Percentiles rank a stretch among this genome's conserved stretches.
Conservation (phyloP, 2,113 vertebrate species). For the Ochotona curzoniae region DNA sequence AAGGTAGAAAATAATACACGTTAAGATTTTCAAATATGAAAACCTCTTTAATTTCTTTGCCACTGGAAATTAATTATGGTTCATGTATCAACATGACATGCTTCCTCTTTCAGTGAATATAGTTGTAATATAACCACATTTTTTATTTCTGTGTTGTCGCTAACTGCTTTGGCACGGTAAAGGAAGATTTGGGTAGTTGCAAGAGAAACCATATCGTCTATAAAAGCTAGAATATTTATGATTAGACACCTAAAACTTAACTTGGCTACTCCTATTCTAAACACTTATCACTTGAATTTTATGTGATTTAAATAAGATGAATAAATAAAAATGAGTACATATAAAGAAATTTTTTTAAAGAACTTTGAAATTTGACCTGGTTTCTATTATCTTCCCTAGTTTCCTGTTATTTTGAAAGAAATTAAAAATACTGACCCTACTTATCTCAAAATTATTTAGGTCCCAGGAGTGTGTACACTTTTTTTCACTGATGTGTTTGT, state of each 20-base stretch:
- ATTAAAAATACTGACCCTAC: background rate
- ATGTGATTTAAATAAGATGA: background rate
- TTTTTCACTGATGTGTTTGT: background rate
- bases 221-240: background rate
- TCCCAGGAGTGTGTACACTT: background rate
- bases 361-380: background rate
- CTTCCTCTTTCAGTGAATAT: background rate
- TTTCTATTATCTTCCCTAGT: background rate
- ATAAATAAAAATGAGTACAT: constrained; percentile 28
- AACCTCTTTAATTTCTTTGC: background rate
- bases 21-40: background rate
- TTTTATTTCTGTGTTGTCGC: background rate
- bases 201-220: background rate
- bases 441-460: constrained; percentile 18
- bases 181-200: background rate
- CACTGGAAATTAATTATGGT: background rate
- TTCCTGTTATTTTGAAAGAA: constrained; percentile 26
- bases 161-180: background rate
- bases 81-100: background rate
- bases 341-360: background rate
- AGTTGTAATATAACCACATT: background rate
- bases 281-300: background rate
- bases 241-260: background rate
- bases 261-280: background rate
- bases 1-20: constrained; percentile 19